phyloP scores from a whole-genome alignment of 2,888 invertebrate genomes.

The Cheilosia soror region DNA sequence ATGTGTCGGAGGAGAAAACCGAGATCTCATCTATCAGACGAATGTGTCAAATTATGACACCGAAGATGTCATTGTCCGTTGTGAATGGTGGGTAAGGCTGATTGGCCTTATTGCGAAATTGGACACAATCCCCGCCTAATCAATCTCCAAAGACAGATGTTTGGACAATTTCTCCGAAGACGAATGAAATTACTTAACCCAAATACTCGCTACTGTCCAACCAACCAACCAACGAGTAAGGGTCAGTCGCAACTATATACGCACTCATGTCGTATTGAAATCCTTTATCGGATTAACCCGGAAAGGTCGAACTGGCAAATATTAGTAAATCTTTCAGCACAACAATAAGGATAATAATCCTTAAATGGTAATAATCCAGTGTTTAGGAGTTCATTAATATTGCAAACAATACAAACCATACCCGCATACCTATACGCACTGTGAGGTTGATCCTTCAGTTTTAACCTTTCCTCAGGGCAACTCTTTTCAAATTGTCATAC shows the following conservation, averaged over 20 bases:
- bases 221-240: constrained; percentile 7
- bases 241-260: constrained; percentile 47
- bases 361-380: constrained; percentile 70
- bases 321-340: constrained; percentile 69
- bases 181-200: constrained; percentile 18
- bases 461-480: constrained; percentile 38
- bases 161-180: constrained; percentile 12
- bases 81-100: constrained; percentile 30
- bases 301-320: constrained; percentile 68
- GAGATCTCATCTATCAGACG: constrained; percentile 42
- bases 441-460: constrained; percentile 52
- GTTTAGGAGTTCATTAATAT: constrained; percentile 69
- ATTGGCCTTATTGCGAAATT: constrained; percentile 49
- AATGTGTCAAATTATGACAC: constrained; percentile 69
- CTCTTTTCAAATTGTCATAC: constrained; percentile 54
- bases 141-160: constrained; percentile 57
- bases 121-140: constrained; percentile 25
- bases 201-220: constrained; percentile 27
- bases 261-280: constrained; percentile 25
- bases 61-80: constrained; percentile 33
- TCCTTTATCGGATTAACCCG: constrained; percentile 73
- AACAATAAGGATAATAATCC: constrained; percentile 74
- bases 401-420: constrained; percentile 50
- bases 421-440: constrained; percentile 15
- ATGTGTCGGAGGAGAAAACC: constrained; percentile 2